Evolutionary conservation across 2,888 invertebrate species (phyloP).

Genomic region (Eristalis arbustorum): DNA sequence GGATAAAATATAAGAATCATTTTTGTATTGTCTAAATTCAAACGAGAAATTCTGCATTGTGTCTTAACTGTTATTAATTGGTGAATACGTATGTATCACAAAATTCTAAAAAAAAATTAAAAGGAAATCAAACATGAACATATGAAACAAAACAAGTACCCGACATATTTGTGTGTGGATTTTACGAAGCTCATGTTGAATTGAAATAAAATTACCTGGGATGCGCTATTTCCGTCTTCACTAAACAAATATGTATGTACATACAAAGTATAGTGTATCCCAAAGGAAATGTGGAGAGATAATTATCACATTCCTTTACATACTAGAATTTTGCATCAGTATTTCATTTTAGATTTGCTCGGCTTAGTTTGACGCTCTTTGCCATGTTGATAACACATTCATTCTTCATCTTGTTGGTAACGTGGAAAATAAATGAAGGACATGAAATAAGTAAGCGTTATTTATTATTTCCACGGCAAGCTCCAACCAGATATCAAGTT

Average conservation of each 20-base stretch:
- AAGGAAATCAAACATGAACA: too few species aligned
- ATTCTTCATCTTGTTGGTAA: slow-evolving; percentile 6
- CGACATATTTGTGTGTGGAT: too few species aligned
- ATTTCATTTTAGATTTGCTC: background rate
- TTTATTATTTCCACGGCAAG: slow-evolving; percentile 75
- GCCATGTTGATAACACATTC: background rate
- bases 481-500: slow-evolving; percentile 77
- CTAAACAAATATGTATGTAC: background rate
- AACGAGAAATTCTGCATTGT: too few species aligned
- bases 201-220: background rate
- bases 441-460: slow-evolving; percentile 72
- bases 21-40: too few species aligned
- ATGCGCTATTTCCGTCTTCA: background rate
- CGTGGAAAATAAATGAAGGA: background rate
- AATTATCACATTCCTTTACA: background rate
- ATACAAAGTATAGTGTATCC: background rate
- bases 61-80: too few species aligned
- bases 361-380: background rate
- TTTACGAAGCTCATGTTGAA: background rate
- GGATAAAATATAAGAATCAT: too few species aligned
- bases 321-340: background rate
- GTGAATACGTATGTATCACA: too few species aligned
- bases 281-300: background rate
- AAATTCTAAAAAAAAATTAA: too few species aligned
- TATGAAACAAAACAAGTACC: too few species aligned